Base-by-base conservation (phyloP, 2,888 invertebrate species). In the Rhogogaster chlorosoma region DNA sequence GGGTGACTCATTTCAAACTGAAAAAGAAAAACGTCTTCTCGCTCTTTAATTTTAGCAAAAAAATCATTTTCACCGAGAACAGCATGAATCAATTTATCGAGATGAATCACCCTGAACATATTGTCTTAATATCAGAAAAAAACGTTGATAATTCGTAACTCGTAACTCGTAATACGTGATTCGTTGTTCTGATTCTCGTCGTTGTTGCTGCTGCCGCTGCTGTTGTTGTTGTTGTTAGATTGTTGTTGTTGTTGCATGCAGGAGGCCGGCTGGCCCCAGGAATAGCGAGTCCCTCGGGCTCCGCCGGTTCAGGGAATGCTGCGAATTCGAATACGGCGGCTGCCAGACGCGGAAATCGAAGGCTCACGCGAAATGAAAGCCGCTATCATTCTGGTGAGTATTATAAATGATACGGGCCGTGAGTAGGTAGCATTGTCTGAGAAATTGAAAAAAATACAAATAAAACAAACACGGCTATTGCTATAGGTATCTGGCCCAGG, bases 341-440 rank as follows among this genome's bases (percentile, higher is more conserved):
- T 93, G 95, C 95, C 93, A 96, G 97, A 91, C 95, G 97, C 93
- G 97, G 97, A 93, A 98, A 98, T 94, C 95, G 98, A 88, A 95
- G 98, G 90, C 96, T 98, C 91, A 98, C 99, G 89, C 95, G 98
- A 93, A 98, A 98, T 95, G 98, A 99, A 95, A 98, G 97, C 94
- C 96, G 98, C 92, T 99, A 98, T 94, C 98, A 99, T 94, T 98
- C 98, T 94, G 99, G 99, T 98, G 96, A 96, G 96, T 95, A 91
- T 88, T 32, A 67, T 83, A 49, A 42, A 88, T 85, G 42, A 75
- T 36, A 57, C 73, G 61, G 26, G n/a, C 42, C 71, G 42, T 42
- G 71, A 42, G 42, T 42, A 73, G 71, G 71, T 73, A 42, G 38
- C 22, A 42, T 42, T 73, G 42, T 42, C 22, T 73, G 22, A 38